Evolutionary conservation across 1,140 invertebrate species (phyloP), one percentile per base, ranked within the genome.

Genomic region (Hirudo medicinalis): DNA sequence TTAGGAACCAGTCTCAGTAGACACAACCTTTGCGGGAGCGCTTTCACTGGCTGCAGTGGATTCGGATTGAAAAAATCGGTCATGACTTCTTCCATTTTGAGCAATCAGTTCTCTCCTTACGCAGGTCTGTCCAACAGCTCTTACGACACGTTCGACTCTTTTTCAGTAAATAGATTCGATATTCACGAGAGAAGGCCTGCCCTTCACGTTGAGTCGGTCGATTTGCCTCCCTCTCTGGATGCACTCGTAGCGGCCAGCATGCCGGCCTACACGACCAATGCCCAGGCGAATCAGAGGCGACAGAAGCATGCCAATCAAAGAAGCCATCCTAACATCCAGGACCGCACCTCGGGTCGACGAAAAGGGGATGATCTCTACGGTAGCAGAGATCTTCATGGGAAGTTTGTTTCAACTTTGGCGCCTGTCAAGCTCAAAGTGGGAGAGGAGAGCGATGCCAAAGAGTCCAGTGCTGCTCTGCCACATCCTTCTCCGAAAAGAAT

Each of bases 151-250:
- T 63, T 63, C 8, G 57, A 63, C 19, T 63, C 57, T 6, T 63
- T 63, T n/a, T 63, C 57, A 11, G 57, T 63, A 1, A 63, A 22
- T 13, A 63, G 57, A 63, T 63, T 63, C 57, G 57, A 63, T 15
- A 63, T 63, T 63, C 57, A 63, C 29, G 57, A 63, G 19, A 63
- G 57, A n/a, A 63, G 57, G 19, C 57, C 57, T 6, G 57, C 57
- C 19, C 57, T 63, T 11, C 57, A 63, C 57, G 57, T 63, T 6
- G 57, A 63, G 17, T 63, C 57, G 57, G 57, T 63, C 29, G 57
- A 63, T 63, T 63, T 63, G 19, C 57, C 57, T 15, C 57, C 57
- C 19, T 63, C 57, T 63, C 57, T 63, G 15, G 57, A 63, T 11
- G 57, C 57, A 13, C 20, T 63, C 11, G 29, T 63, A 63, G 22